A percentile compares a stretch with the other conserved stretches of the same genome.
Evolutionary conservation across 2,888 invertebrate genomes (phyloP).

Genomic region (Orthosia gracilis): DNA sequence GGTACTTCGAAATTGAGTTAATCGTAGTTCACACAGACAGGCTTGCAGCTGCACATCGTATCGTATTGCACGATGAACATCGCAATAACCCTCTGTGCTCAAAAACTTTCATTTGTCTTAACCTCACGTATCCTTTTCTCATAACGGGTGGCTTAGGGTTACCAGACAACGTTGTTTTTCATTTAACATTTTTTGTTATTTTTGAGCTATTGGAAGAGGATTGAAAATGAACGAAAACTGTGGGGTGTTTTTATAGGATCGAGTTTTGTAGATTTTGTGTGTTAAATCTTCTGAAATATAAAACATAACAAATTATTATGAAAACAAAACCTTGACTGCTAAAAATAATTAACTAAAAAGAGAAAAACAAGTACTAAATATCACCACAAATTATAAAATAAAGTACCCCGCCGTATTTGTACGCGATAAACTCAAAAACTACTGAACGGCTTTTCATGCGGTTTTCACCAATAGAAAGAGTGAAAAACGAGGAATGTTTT

Average conservation of each 20-base stretch:
- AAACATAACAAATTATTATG: too few species aligned
- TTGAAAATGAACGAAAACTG: background rate
- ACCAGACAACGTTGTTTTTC: constrained; percentile 6
- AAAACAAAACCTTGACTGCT: too few species aligned
- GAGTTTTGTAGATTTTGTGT: background rate
- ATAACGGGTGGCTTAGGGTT: constrained; percentile 55
- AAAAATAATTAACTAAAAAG: too few species aligned
- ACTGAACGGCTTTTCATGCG: too few species aligned
- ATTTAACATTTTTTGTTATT: constrained; percentile 45
- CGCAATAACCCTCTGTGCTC: constrained; percentile 63
- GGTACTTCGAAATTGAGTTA: constrained; percentile 31
- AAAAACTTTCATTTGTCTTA: constrained; percentile 71
- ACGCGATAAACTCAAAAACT: too few species aligned
- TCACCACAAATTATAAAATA: too few species aligned
- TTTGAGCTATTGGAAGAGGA: constrained; percentile 33
- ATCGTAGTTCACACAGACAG: constrained; percentile 14
- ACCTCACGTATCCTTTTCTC: constrained; percentile 71
- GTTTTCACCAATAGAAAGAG: too few species aligned
- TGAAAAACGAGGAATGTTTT: too few species aligned
- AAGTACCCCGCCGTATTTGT: too few species aligned
- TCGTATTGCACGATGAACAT: constrained; percentile 29
- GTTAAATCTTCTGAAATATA: too few species aligned
- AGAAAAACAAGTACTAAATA: too few species aligned
- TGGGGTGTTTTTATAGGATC: background rate
- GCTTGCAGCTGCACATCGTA: constrained; percentile 29